These are phyloP conservation scores for Antheraea assamensis DNA, from an alignment of 2,888 invertebrate genomes.

Conservation along the genomic window DNA sequence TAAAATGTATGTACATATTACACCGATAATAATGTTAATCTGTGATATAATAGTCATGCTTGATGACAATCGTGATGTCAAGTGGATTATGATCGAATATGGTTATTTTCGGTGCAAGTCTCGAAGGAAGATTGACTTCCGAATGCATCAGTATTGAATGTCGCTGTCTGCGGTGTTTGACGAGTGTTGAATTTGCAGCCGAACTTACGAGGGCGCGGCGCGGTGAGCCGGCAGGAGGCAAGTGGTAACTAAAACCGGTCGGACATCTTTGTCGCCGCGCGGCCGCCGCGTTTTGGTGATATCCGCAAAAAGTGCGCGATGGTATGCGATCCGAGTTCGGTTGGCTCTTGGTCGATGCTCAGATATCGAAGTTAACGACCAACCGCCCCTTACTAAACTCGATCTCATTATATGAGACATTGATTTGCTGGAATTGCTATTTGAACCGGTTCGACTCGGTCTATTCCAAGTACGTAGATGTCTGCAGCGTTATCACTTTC, in stretches of 20 bases:
- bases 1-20: conserved; percentile 1
- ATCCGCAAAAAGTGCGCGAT: conserved; percentile 76
- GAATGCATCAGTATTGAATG: neutral
- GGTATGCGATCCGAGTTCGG: conserved; percentile 66
- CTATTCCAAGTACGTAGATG: conserved; percentile 55
- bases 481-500: conserved; percentile 56
- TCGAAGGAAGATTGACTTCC: neutral
- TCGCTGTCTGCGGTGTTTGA: conserved; percentile 61
- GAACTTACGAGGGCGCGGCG: conserved; percentile 61
- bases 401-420: conserved; percentile 61
- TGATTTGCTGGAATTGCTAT: conserved; percentile 62
- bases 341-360: conserved; percentile 55
- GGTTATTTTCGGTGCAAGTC: neutral
- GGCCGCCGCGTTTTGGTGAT: conserved; percentile 76
- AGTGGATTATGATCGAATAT: neutral
- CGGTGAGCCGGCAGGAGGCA: conserved; percentile 50
- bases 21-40: neutral
- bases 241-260: conserved; percentile 75
- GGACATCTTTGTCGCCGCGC: conserved; percentile 72
- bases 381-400: conserved; percentile 53
- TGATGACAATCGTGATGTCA: neutral
- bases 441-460: conserved; percentile 61
- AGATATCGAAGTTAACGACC: conserved; percentile 52
- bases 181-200: conserved; percentile 78
- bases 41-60: neutral